A percentile compares a stretch with the other conserved stretches of the same genome.
phyloP scores from a whole-genome alignment of 2,797 vertebrate genomes.

The Phataginus tetradactyla region DNA sequence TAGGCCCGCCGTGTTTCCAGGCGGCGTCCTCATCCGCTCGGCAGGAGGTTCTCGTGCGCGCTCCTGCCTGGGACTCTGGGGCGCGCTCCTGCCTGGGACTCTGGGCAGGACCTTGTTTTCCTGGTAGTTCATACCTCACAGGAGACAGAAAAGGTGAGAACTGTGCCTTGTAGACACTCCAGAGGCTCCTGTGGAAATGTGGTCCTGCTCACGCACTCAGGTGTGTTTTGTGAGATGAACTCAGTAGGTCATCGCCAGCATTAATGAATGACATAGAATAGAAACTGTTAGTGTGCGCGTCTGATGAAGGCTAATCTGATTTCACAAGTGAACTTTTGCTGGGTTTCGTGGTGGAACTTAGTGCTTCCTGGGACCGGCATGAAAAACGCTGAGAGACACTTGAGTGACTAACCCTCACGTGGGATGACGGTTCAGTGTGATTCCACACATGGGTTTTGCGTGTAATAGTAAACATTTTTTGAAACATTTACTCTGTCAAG shows the following conservation, averaged over 20 bases:
- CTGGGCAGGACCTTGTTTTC: background rate
- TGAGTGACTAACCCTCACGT: background rate
- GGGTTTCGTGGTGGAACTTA: background rate
- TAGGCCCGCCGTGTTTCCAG: fast-evolving
- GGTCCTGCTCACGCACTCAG: background rate
- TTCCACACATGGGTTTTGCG: background rate
- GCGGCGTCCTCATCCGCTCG: no score
- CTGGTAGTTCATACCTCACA: background rate
- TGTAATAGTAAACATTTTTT: background rate
- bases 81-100: background rate
- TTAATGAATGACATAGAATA: background rate
- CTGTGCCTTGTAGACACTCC: background rate
- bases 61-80: background rate
- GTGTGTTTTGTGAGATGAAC: background rate
- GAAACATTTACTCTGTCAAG: background rate
- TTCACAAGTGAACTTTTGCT: background rate
- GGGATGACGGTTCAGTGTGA: background rate
- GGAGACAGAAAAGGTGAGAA: background rate
- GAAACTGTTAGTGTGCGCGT: background rate
- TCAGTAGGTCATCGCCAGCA: background rate
- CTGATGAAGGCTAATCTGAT: background rate
- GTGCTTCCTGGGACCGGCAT: constrained; percentile 1
- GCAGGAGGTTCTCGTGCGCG: fast-evolving
- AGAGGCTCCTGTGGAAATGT: background rate
- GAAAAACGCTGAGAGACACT: background rate